Evolutionary conservation across 1,140 invertebrate genomes (phyloP).

Genomic region (Anoplolepis gracilipes): DNA sequence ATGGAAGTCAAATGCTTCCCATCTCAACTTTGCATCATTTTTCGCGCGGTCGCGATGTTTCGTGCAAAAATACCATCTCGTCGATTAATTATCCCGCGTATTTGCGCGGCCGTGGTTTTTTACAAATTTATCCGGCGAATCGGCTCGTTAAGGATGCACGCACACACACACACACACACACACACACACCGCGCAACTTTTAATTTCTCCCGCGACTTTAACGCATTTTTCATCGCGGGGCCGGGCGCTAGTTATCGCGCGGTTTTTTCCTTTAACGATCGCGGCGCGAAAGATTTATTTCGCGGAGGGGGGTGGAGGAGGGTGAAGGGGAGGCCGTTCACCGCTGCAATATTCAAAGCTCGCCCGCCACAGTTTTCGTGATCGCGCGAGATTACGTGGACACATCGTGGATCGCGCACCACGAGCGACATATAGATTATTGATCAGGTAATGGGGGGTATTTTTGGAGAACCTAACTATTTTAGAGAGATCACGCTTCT

Average conservation of each 20-base stretch:
- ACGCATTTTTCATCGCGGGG: constrained; percentile 49
- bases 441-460: constrained; percentile 79
- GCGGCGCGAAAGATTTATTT: constrained; percentile 43
- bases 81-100: constrained; percentile 45
- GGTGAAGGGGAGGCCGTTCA: background rate
- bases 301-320: background rate
- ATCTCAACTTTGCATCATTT: background rate
- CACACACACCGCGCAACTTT: constrained; percentile 25
- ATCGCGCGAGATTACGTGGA: constrained; percentile 54
- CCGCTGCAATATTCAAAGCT: constrained; percentile 54
- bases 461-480: constrained; percentile 44
- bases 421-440: constrained; percentile 79
- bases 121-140: background rate
- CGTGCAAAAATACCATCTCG: constrained; percentile 17
- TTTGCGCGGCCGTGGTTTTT: background rate
- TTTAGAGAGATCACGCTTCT: constrained; percentile 8
- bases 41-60: background rate
- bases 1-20: background rate
- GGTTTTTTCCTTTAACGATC: constrained; percentile 42
- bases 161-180: too few relatives aligned
- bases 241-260: constrained; percentile 46
- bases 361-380: constrained; percentile 31
- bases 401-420: background rate
- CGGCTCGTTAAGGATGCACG: constrained; percentile 28
- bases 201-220: constrained; percentile 45